These are phyloP conservation scores for Rugalucina vietnamica DNA, from an alignment of 2,888 invertebrate genomes.

Conservation along the genomic window DNA sequence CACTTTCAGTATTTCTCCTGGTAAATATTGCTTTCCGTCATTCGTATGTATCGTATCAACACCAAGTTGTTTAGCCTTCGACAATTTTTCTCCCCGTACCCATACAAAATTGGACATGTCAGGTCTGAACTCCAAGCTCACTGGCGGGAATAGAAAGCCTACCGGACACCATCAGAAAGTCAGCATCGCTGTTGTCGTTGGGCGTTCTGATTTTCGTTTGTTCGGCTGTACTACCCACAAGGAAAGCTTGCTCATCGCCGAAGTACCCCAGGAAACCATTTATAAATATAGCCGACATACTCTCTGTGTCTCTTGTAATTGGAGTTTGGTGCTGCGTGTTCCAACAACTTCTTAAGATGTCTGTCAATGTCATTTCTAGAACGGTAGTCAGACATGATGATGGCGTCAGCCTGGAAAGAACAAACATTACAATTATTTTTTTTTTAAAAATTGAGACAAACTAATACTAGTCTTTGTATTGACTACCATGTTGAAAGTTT, in stretches of 20 bases:
- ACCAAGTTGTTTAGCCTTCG: constrained; percentile 3
- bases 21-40: constrained; percentile 31
- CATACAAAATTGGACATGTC: constrained; percentile 60
- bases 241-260: constrained; percentile 38
- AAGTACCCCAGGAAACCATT: constrained; percentile 45
- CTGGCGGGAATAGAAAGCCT: constrained; percentile 48
- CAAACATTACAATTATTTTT: no score
- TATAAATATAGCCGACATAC: constrained; percentile 39
- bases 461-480: no score
- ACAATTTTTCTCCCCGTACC: constrained; percentile 33
- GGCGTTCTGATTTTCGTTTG: constrained; percentile 47
- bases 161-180: constrained; percentile 58
- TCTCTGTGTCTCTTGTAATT: constrained; percentile 38
- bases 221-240: constrained; percentile 62
- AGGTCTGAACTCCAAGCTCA: constrained; percentile 35
- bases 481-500: no score
- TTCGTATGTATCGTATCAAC: not conserved
- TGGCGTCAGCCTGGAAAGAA: no score
- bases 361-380: not conserved
- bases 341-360: constrained; percentile 20
- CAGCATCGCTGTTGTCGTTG: constrained; percentile 59
- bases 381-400: not conserved
- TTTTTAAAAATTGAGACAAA: no score
- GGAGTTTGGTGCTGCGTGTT: constrained; percentile 29
- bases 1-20: constrained; percentile 31